Evolutionary conservation across 2,797 vertebrate species (phyloP).

Genomic region (Cetoscarus ocellatus): DNA sequence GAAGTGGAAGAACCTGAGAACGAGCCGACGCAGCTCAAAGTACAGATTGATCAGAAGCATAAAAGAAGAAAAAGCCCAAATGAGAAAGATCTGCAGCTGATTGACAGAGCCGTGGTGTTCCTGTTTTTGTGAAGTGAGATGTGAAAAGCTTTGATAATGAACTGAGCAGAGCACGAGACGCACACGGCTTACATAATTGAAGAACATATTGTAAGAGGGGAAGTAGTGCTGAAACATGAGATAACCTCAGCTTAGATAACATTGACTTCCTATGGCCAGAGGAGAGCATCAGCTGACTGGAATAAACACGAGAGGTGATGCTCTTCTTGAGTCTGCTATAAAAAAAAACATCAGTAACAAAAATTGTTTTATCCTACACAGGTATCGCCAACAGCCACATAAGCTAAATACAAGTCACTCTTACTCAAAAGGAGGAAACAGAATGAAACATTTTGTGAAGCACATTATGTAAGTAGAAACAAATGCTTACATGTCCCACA

Average conservation of each 20-base stretch:
- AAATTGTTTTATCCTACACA: not conserved
- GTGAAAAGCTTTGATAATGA: constrained; percentile 66
- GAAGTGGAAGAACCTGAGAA: constrained; percentile 30
- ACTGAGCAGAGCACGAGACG: constrained; percentile 58
- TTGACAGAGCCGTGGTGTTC: constrained; percentile 44
- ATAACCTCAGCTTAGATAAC: constrained; percentile 49
- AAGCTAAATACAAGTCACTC: not conserved
- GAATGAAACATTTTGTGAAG: not conserved
- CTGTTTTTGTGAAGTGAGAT: constrained; percentile 63
- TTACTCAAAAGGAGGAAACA: not conserved
- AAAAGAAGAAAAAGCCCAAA: constrained; percentile 28
- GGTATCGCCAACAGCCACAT: not conserved
- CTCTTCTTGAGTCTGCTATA: not conserved
- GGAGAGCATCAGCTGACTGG: constrained; percentile 65
- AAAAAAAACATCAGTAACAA: not conserved
- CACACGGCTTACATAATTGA: constrained; percentile 72
- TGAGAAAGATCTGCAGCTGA: constrained; percentile 27
- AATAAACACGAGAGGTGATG: constrained; percentile 11
- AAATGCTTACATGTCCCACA: not conserved
- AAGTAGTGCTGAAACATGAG: constrained; percentile 71
- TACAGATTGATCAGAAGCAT: constrained; percentile 36
- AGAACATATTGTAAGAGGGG: constrained; percentile 71
- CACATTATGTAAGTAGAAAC: not conserved
- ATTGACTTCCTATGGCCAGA: constrained; percentile 58
- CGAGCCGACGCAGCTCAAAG: constrained; percentile 3